Conservation (phyloP, 1,140 invertebrate genomes). For the Drosophila biarmipes region DNA sequence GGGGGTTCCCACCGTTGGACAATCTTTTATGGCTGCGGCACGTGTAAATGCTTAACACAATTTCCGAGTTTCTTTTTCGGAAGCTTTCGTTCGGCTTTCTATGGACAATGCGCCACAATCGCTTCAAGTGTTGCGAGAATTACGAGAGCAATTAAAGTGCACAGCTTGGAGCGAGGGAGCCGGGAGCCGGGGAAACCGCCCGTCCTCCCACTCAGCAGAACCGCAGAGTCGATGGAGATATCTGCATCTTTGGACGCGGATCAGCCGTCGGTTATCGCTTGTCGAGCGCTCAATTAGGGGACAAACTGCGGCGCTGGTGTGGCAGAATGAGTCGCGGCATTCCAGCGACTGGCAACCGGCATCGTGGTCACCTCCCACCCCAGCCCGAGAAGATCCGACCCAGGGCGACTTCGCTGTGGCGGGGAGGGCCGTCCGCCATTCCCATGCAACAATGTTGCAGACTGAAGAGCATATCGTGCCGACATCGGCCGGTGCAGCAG, state of each 20-base stretch:
- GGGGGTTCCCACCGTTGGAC: conserved; percentile 22
- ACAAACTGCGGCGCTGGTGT: conserved; percentile 38
- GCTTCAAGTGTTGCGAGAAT: conserved; percentile 62
- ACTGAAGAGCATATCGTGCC: conserved; percentile 59
- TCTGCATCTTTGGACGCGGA: conserved; percentile 2
- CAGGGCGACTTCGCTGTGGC: conserved; percentile 3
- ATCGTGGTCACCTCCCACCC: conserved; percentile 14
- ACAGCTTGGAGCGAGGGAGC: conserved; percentile 35
- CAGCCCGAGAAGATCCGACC: conserved; percentile 5
- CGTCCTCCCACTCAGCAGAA: not conserved
- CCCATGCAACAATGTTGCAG: conserved; percentile 79
- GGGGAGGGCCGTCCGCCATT: conserved; percentile 28
- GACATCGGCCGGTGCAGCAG: conserved; percentile 40
- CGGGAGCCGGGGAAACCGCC: conserved; percentile 12
- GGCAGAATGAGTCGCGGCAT: conserved; percentile 41
- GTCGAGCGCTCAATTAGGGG: conserved; percentile 61
- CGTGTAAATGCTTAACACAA: conserved; percentile 82
- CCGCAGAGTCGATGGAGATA: conserved; percentile 1
- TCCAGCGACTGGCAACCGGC: conserved; percentile 10
- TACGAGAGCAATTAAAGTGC: conserved; percentile 71
- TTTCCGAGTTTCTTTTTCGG: conserved; percentile 53
- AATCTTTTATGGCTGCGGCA: conserved; percentile 60
- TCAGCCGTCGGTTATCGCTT: conserved; percentile 24
- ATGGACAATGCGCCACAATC: conserved; percentile 64
- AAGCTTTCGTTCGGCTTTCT: conserved; percentile 73